Evolutionary conservation across 2,797 vertebrate genomes (phyloP).

Genomic region (Spatula clypeata): DNA sequence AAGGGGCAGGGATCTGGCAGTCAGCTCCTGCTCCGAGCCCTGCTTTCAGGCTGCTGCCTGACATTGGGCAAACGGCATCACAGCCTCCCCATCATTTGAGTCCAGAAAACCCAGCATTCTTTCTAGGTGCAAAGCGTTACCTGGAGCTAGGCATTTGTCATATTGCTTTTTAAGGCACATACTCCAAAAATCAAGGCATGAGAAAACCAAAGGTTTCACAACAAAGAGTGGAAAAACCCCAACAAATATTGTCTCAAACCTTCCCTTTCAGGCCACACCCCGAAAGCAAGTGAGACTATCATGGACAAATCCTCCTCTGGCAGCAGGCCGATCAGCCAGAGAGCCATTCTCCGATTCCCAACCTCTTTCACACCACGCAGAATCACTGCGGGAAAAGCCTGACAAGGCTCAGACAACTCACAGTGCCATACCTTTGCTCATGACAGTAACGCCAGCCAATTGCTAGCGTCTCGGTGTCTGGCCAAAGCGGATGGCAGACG

Average conservation of each 20-base stretch:
- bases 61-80: conserved; percentile 3
- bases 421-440: conserved; percentile 18
- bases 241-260: conserved; percentile 7
- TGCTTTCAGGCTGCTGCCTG: background rate
- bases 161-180: background rate
- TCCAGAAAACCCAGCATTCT: background rate
- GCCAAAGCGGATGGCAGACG: conserved; percentile 35
- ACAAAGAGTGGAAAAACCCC: conserved; percentile 6
- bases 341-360: background rate
- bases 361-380: background rate
- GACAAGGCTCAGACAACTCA: background rate
- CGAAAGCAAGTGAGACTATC: background rate
- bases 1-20: background rate
- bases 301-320: conserved; percentile 43
- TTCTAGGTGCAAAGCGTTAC: background rate
- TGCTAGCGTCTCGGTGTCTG: conserved; percentile 14
- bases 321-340: background rate
- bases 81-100: background rate
- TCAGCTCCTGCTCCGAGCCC: background rate
- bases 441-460: conserved; percentile 8
- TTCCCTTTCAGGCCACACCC: conserved; percentile 15
- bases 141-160: background rate
- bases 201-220: conserved; percentile 34
- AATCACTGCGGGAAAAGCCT: background rate
- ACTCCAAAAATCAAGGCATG: background rate